These are phyloP conservation scores for Chiloscyllium punctatum DNA, from an alignment of 2,797 vertebrate species.

Conservation along the genomic window DNA sequence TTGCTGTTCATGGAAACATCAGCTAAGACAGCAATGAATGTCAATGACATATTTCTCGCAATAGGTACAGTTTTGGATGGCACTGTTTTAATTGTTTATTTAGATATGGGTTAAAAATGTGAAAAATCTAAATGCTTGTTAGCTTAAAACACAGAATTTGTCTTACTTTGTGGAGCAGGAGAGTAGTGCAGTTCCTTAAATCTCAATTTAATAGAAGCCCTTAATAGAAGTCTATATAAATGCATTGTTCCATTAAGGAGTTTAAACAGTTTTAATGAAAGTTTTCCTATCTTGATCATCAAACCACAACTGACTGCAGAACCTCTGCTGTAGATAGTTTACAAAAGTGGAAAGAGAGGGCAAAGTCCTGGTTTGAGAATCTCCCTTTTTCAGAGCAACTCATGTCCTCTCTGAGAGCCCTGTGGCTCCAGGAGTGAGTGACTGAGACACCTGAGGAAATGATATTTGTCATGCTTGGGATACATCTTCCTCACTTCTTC, in stretches of 20 bases:
- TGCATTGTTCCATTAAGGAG: neutral
- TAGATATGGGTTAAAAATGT: neutral
- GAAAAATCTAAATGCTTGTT: neutral
- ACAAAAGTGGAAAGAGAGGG: neutral
- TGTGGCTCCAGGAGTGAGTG: neutral
- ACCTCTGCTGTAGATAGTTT: neutral
- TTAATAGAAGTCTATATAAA: neutral
- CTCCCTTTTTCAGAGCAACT: neutral
- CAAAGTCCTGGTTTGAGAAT: neutral
- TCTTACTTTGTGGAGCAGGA: neutral
- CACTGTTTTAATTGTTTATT: neutral
- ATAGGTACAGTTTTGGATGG: constrained; percentile 57
- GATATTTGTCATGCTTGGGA: neutral
- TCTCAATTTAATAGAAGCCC: neutral
- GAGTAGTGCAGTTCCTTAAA: neutral
- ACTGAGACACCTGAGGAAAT: neutral
- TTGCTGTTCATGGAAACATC: constrained; percentile 80
- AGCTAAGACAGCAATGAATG: constrained; percentile 78
- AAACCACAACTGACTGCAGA: neutral
- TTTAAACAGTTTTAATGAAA: neutral
- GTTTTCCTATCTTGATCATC: neutral
- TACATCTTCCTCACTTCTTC: neutral
- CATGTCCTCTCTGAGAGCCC: neutral
- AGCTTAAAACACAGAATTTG: neutral
- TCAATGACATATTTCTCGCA: constrained; percentile 75